Percentiles rank a stretch among this genome's conserved stretches.
Evolutionary conservation across 2,888 invertebrate species (phyloP).

Genomic region (Odontocerum albicorne): DNA sequence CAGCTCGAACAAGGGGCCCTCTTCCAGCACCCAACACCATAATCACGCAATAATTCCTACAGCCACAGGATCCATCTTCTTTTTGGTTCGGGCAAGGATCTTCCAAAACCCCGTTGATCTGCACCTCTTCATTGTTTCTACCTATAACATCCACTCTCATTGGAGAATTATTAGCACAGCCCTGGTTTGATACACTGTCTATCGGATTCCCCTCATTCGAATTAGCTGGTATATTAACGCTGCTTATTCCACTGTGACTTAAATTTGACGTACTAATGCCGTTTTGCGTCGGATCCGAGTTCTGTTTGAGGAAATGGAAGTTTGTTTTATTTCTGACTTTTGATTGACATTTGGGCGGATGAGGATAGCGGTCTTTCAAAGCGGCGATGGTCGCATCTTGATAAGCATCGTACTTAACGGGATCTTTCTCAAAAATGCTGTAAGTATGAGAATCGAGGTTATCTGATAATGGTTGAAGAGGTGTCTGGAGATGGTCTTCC

Average conservation of each 20-base stretch:
- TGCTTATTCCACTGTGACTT: slow-evolving; percentile 6
- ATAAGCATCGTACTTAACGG: slow-evolving; percentile 89
- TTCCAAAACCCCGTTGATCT: neutral
- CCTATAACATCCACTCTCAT: too few relatives aligned
- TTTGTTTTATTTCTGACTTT: neutral
- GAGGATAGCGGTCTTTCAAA: slow-evolving; percentile 17
- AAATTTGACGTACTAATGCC: neutral
- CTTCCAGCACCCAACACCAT: slow-evolving; percentile 95
- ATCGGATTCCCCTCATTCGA: neutral
- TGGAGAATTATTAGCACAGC: neutral
- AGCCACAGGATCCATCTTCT: slow-evolving; percentile 41
- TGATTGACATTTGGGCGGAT: slow-evolving; percentile 1
- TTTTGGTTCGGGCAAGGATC: slow-evolving; percentile 1
- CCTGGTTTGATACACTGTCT: neutral
- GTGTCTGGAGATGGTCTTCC: slow-evolving; percentile 90
- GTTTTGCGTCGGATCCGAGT: too few relatives aligned
- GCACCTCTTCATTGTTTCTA: neutral
- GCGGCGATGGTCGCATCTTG: slow-evolving; percentile 69
- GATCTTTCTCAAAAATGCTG: slow-evolving; percentile 97
- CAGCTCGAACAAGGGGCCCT: slow-evolving; percentile 91
- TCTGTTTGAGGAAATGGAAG: neutral
- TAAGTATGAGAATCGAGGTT: slow-evolving; percentile 96
- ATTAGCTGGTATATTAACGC: neutral
- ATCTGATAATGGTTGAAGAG: slow-evolving; percentile 92
- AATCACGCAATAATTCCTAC: slow-evolving; percentile 54